A percentile compares a stretch with the other conserved stretches of the same genome.
These are phyloP conservation scores for Disparrhopalites patrizii DNA, from an alignment of 2,888 invertebrate genomes.

Conservation along the genomic window DNA sequence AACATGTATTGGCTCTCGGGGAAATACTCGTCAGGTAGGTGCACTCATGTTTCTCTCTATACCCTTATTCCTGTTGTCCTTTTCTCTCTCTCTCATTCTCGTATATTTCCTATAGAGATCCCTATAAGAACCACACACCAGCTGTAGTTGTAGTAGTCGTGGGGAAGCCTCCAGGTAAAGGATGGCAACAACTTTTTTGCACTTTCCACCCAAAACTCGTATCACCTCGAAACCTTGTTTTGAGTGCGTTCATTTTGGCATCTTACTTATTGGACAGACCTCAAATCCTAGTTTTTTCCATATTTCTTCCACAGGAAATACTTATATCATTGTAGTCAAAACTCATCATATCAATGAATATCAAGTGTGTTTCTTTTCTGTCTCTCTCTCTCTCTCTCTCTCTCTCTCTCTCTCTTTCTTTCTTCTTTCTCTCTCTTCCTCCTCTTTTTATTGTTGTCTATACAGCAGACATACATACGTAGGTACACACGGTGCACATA, in stretches of 20 bases:
- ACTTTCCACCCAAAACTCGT: slow-evolving; percentile 48
- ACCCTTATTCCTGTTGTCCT: not conserved
- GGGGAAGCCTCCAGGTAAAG: slow-evolving; percentile 33
- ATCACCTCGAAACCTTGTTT: slow-evolving; percentile 49
- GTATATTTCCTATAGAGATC: too few species aligned
- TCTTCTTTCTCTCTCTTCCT: too few species aligned
- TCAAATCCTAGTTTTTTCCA: slow-evolving; percentile 45
- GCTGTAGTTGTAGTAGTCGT: not conserved
- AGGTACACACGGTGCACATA: too few species aligned
- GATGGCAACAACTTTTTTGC: slow-evolving; percentile 41
- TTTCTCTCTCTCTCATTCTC: too few species aligned
- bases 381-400: not conserved
- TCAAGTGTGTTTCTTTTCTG: not conserved
- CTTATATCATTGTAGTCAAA: slow-evolving; percentile 8
- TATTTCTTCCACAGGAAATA: slow-evolving; percentile 27
- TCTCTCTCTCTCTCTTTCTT: not conserved
- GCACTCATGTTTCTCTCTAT: not conserved
- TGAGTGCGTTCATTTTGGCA: slow-evolving; percentile 33
- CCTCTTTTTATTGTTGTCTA: too few species aligned
- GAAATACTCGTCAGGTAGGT: slow-evolving; percentile 8
- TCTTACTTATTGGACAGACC: slow-evolving; percentile 40
- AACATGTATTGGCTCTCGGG: not conserved
- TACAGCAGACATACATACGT: too few species aligned
- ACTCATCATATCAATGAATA: slow-evolving; percentile 7
- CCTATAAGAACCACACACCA: too few species aligned